Percentiles rank a stretch among this genome's conserved stretches.
Conservation (phyloP, 2,888 invertebrate species). For the Achlya flavicornis region DNA sequence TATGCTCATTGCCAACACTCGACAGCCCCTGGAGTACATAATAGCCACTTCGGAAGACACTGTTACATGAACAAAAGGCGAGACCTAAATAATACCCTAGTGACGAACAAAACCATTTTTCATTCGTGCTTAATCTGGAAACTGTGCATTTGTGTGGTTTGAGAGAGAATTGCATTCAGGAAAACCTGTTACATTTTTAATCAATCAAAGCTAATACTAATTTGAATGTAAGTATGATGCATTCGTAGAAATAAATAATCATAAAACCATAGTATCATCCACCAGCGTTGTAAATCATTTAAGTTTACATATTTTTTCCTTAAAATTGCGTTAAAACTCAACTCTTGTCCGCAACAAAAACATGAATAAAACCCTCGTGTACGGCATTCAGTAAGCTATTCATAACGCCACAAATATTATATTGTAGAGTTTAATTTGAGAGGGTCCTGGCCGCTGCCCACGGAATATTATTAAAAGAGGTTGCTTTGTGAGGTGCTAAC, state of each 20-base stretch:
- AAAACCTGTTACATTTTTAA: slow-evolving; percentile 2
- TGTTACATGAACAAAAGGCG: slow-evolving; percentile 42
- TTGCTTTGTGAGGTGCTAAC: slow-evolving; percentile 72
- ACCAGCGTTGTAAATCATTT: neutral
- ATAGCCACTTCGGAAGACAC: slow-evolving; percentile 54
- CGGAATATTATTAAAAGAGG: slow-evolving; percentile 68
- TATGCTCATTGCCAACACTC: slow-evolving; percentile 35
- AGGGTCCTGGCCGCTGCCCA: slow-evolving; percentile 41
- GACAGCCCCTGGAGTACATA: slow-evolving; percentile 48
- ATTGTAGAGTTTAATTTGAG: slow-evolving; percentile 65
- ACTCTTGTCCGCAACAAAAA: neutral
- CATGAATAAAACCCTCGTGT: slow-evolving; percentile 11
- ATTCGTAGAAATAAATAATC: neutral
- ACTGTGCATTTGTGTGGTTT: slow-evolving; percentile 6
- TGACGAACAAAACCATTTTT: slow-evolving; percentile 23
- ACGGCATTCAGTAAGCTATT: slow-evolving; percentile 39
- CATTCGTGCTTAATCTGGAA: slow-evolving; percentile 20
- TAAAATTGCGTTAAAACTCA: neutral
- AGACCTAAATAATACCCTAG: slow-evolving; percentile 21
- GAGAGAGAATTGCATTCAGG: slow-evolving; percentile 10
- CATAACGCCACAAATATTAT: slow-evolving; percentile 51
- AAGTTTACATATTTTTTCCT: neutral
- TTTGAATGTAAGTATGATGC: neutral
- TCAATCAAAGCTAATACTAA: neutral
- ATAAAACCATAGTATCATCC: too few relatives aligned